Evolutionary conservation across 2,888 invertebrate species (phyloP), one percentile per base, ranked within the genome.

Genomic region (Hesperia comma): DNA sequence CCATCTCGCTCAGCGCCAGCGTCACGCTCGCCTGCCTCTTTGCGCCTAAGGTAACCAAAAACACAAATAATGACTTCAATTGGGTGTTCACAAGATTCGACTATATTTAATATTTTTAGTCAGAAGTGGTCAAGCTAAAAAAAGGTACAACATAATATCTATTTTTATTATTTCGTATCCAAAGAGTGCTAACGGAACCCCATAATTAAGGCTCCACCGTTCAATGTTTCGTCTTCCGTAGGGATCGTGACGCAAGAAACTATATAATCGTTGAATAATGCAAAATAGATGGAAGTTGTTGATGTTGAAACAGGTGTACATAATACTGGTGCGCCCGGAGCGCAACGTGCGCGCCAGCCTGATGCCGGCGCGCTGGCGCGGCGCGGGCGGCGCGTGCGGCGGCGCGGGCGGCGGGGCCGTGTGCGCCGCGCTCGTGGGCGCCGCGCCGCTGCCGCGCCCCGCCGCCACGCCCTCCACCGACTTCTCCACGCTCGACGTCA

Each of bases 21-120:
- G 98, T 99, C 73, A 98, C 98, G 8, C 95, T 99, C 68, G 97
- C 96, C 67, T 99, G 98, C 86, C 94, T 99, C 70, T 99, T 99
- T 88, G 96, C 97, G 53, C 98, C 99, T 10, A 99, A 99, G 95
- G 96, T 98, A 88, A 33, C 2, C 8, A 12, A 33, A 33, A 33
- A 8, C 37, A 37, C 12, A 1, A 1, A 10, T 33, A 33, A 33
- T 8, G 7, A 33, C 33, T 10, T 1, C 33, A 8, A 8, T 6
- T 33, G 4, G 7, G 10, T 32, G 32, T 32, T 5, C 32, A 5
- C 32, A n/a, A n/a, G n/a, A n/a, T n/a, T n/a, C n/a, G n/a, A n/a
- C n/a, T n/a, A n/a, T n/a, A n/a, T n/a, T n/a, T n/a, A n/a, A n/a
- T 26, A 17, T 14, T 41, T 41, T 41, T 41, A 14, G 14, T 41